Base-by-base conservation (phyloP, 2,888 invertebrate genomes). In the Labia minor region DNA sequence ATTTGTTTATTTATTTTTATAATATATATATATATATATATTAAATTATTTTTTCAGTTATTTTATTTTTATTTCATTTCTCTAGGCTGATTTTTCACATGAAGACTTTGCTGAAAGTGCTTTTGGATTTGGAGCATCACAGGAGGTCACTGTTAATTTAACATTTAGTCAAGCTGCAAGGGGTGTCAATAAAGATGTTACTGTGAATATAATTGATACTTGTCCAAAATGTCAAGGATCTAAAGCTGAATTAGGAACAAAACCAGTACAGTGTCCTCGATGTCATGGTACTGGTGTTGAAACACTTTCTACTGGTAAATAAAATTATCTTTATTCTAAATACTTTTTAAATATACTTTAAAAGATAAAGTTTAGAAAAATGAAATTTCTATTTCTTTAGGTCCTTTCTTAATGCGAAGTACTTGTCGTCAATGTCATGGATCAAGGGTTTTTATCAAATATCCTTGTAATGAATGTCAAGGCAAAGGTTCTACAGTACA, bases 211-310 rank as follows among this genome's bases (percentile, higher is more conserved):
- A 0, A 86, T 95, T 8, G 98, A 98, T 75, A 89, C 86, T 0
- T 99, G 99, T 76, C 86, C 87, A 0, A 92, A 90, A 76, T 99
- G 99, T 76, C 76, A 78, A 61, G 99, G 99, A 0, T 80, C 83
- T 1, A 85, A 92, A 68, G 90, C 91, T 75, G 95, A 96, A 75
- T 88, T 86, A 0, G 98, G 99, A n/a, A 92, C 92, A 0, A 93
- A 92, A 75, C 85, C 96, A 6, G 85, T 88, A 1, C 86, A 86
- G 69, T 99, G 99, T 76, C 87, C 87, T 1, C 89, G 90, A 75
- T 99, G 99, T 77, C 93, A 95, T 79, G 99, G 99, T 8, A 91
- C 93, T 1, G 99, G 99, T 67, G 94, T 95, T 89, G 93, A 95
- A 78, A 92, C 92, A 10, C 87, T 93, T 71, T 86, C 86, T 18